Evolutionary conservation across 1,140 invertebrate genomes (phyloP).

Genomic region (Dendroctonus valens): DNA sequence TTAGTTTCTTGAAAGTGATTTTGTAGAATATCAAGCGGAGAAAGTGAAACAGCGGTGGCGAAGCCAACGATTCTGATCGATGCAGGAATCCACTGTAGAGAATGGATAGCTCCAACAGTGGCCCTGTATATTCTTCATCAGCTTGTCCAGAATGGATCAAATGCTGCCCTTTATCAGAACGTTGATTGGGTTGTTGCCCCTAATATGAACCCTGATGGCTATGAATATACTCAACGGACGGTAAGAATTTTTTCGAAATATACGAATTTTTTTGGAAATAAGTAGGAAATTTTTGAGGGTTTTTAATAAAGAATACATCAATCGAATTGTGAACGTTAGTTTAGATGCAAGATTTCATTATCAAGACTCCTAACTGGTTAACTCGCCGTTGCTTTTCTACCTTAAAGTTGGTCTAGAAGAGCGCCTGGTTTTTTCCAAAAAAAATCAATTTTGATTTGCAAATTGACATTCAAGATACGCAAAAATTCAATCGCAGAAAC

Average conservation of each 20-base stretch:
- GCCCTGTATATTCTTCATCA: conserved; percentile 64
- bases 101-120: conserved; percentile 68
- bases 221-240: conserved; percentile 59
- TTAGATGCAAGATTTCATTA: too few relatives aligned
- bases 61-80: conserved; percentile 65
- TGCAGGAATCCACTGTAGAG: conserved; percentile 64
- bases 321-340: too few relatives aligned
- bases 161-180: conserved; percentile 50
- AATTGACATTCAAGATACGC: too few relatives aligned
- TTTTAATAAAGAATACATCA: too few relatives aligned
- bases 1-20: neutral
- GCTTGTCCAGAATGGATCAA: conserved; percentile 53
- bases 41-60: conserved; percentile 51
- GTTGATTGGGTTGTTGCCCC: conserved; percentile 70
- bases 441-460: too few relatives aligned
- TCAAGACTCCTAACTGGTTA: too few relatives aligned
- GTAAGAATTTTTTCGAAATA: neutral
- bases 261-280: too few relatives aligned
- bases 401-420: too few relatives aligned
- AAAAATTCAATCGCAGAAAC: too few relatives aligned
- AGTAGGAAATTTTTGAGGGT: too few relatives aligned
- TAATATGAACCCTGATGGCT: conserved; percentile 72
- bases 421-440: too few relatives aligned
- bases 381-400: too few relatives aligned
- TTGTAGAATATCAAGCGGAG: conserved; percentile 29